Evolutionary conservation across 37 sponge, comb jelly and placozoan species (phyloP), one percentile per base, ranked within the genome.

Genomic region (Corticium candelabrum): DNA sequence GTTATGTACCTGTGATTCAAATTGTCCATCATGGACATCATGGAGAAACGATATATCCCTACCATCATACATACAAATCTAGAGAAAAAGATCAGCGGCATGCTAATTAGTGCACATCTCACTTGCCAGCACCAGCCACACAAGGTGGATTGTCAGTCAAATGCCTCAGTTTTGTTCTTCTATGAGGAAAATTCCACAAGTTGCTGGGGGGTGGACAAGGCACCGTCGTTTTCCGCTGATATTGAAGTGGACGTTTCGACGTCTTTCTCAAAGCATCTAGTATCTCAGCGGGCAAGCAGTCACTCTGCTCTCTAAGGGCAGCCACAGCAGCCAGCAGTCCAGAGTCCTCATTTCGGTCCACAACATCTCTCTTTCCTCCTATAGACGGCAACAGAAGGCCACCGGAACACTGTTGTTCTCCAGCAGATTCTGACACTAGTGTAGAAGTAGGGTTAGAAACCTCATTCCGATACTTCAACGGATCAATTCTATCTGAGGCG

Each of bases 51-150:
- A 93, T 29, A 93, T 87, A 56, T 93, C 94, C 69, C 90, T 89
- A 77, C 40, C 3, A 3, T 11, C n/a, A n/a, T n/a, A n/a, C n/a
- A n/a, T n/a, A n/a, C n/a, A n/a, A n/a, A n/a, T n/a, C n/a, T n/a
- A n/a, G n/a, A n/a, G n/a, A 2, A 71, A 2, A 41, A 34, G 72
- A 36, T 1, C 29, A 2, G 37, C 1, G 29, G 27, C 1, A 1
- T 68, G 35, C 33, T n/a, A n/a, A n/a, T n/a, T n/a, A n/a, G n/a
- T n/a, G 2, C 1, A 30, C 15, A 35, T 35, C 77, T 27, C 80
- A 84, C 87, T 78, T 94, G 68, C 99, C 99, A 70, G 99, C 93
- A 1, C 99, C 99, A 84, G 94, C 94, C 1, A 89, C 56, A 77
- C 99, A 94, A 0, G 92, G 93, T 7, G 95, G 80, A 43, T 89